Evolutionary conservation across 1,140 invertebrate genomes (phyloP).

Genomic region (Nylanderia fulva): DNA sequence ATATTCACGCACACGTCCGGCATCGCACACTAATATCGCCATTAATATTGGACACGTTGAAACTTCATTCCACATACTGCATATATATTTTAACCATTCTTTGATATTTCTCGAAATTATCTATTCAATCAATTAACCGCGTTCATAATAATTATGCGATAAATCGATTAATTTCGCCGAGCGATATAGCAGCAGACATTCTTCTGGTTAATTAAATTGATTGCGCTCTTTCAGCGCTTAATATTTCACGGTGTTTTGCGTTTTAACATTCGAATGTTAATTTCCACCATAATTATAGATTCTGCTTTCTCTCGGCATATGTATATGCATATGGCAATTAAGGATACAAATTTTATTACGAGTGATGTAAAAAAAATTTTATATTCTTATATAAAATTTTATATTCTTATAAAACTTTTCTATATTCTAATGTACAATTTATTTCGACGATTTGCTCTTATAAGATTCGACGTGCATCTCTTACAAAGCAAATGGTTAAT

Average conservation of each 20-base stretch:
- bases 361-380: not conserved
- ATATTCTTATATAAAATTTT: too few relatives aligned
- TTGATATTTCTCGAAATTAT: not conserved
- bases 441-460: not conserved
- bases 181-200: not conserved
- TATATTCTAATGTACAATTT: not conserved
- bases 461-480: not conserved
- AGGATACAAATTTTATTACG: not conserved
- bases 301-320: constrained; percentile 27
- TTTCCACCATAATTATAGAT: constrained; percentile 34
- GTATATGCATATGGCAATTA: not conserved
- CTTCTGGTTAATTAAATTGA: constrained; percentile 32
- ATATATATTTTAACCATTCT: not conserved
- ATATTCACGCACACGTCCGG: constrained; percentile 15
- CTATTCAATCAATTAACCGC: constrained; percentile 5
- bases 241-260: constrained; percentile 18
- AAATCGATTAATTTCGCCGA: constrained; percentile 17
- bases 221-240: constrained; percentile 14
- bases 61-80: not conserved
- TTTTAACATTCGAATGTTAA: constrained; percentile 33
- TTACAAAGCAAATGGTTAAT: not conserved
- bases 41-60: not conserved
- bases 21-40: not conserved
- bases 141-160: constrained; percentile 4
- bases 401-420: constrained; percentile 10